Evolutionary conservation across 2,113 vertebrate species (phyloP).

Genomic region (Paradoxurus hermaphroditus): DNA sequence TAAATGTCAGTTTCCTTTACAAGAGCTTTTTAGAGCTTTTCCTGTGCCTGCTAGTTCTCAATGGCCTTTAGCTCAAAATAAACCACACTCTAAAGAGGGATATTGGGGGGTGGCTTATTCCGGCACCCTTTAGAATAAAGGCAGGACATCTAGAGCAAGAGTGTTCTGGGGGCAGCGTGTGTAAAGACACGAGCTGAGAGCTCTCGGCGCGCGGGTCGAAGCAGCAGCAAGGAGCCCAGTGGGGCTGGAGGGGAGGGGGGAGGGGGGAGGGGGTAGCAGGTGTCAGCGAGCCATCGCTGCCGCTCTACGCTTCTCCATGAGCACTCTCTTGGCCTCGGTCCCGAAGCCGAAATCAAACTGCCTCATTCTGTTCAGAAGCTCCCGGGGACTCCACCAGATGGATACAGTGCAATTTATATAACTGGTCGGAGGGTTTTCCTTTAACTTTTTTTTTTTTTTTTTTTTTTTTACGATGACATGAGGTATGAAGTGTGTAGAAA

Average conservation of each 20-base stretch:
- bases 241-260: no score
- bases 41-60: background rate
- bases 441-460: background rate
- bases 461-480: background rate
- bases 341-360: background rate
- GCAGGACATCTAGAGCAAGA: background rate
- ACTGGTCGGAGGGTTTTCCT: background rate
- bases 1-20: background rate
- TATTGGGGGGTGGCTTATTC: background rate
- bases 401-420: background rate
- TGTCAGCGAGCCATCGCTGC: background rate
- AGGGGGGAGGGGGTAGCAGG: rapidly evolving
- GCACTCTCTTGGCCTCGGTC: background rate
- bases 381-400: background rate
- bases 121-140: background rate
- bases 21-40: background rate
- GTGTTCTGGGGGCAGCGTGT: background rate
- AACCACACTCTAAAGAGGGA: background rate
- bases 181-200: background rate
- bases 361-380: background rate
- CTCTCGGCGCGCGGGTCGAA: rapidly evolving
- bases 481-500: background rate
- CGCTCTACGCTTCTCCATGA: rapidly evolving
- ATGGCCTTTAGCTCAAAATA: background rate
- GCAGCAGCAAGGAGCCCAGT: background rate